Evolutionary conservation across 2,797 vertebrate species (phyloP).

Genomic region (Premnoplex brunnescens): DNA sequence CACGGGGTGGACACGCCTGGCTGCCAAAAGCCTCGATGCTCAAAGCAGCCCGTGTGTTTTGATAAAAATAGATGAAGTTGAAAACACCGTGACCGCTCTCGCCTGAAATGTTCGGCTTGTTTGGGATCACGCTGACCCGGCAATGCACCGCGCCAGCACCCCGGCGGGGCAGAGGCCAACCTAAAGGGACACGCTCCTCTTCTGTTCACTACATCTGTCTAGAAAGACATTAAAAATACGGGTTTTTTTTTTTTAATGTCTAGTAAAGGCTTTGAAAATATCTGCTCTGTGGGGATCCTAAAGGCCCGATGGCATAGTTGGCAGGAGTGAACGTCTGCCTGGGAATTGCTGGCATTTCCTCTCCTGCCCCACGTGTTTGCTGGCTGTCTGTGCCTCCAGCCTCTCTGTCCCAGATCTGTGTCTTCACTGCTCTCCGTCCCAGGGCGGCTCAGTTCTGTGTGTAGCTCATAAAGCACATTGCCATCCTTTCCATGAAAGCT

Average conservation of each 20-base stretch:
- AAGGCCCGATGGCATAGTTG: background rate
- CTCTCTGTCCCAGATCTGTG: background rate
- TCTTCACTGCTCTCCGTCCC: background rate
- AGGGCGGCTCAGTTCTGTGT: background rate
- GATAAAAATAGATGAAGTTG: background rate
- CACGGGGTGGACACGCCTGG: accelerated
- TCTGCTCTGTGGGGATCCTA: background rate
- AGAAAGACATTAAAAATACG: background rate
- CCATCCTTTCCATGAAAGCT: background rate
- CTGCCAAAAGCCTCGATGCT: background rate
- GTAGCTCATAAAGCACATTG: background rate
- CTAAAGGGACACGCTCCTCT: accelerated
- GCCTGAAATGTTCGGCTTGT: background rate
- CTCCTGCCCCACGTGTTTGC: background rate
- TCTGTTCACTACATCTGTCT: background rate
- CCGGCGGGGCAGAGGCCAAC: accelerated
- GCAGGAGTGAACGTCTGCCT: background rate
- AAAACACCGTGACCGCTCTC: background rate
- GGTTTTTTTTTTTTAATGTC: background rate
- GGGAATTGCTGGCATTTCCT: background rate
- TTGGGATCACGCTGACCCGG: background rate
- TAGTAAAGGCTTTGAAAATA: conserved; percentile 3
- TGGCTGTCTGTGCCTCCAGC: background rate
- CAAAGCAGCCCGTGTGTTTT: background rate
- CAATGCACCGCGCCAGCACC: accelerated